Percentiles rank a stretch among this genome's conserved stretches.
These are phyloP conservation scores for Corapipo altera DNA, from an alignment of 2,113 vertebrate genomes.

Conservation along the genomic window DNA sequence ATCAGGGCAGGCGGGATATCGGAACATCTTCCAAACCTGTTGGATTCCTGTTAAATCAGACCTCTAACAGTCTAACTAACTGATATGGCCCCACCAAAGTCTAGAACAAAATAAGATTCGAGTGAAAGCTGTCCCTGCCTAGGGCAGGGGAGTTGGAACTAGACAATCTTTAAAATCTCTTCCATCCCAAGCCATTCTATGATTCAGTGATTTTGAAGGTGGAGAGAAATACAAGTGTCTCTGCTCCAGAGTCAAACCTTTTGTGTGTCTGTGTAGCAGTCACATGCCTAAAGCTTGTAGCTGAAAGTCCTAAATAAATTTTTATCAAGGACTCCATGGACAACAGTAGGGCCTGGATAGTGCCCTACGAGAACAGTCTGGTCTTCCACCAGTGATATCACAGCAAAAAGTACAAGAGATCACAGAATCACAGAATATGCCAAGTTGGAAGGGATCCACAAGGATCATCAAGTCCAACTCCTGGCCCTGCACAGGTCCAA, in stretches of 20 bases:
- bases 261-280: neutral
- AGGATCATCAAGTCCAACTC: neutral
- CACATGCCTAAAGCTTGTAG: neutral
- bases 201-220: neutral
- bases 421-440: neutral
- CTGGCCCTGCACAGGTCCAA: neutral
- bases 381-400: neutral
- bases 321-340: neutral
- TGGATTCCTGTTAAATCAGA: neutral
- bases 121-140: neutral
- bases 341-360: neutral
- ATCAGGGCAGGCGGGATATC: neutral
- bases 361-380: neutral
- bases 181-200: neutral
- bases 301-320: neutral
- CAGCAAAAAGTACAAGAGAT: neutral
- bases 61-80: neutral
- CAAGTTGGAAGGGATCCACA: neutral
- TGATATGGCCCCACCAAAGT: neutral
- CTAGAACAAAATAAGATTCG: neutral
- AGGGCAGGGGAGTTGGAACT: no score
- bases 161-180: neutral
- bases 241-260: neutral
- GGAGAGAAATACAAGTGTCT: neutral
- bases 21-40: neutral